Base-by-base conservation (phyloP, 2,888 invertebrate species). In the Agonum fuliginosum region DNA sequence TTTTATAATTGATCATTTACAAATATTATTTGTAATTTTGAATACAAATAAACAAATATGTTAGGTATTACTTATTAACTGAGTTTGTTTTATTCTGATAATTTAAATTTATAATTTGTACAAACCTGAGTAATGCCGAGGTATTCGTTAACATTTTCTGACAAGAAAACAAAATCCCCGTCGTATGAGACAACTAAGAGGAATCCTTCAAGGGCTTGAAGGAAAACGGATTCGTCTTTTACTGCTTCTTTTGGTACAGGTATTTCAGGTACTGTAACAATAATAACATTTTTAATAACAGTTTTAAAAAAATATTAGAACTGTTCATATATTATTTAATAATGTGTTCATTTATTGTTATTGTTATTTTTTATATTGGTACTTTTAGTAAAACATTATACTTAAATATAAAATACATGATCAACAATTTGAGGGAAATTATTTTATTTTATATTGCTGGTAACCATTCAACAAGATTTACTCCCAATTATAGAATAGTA, bases 161-260 rank as follows among this genome's bases (percentile, higher is more conserved):
- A 97, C 74, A 97, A 91, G 87, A 95, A 98, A 14, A 97, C 92
- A 82, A 99, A 93, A 85, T 97, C 97, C 1, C 97, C 98, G 81
- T 96, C 96, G 79, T 92, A 91, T 0, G 97, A 95, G 10, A 97
- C 87, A 51, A 96, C 94, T 81, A 98, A 84, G 58, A 98, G 89
- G 86, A 98, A 98, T 6, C 98, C 98, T 84, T 97, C 97, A 80
- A 98, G 87, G 0, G 97, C 94, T 86, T 94, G 92, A 83, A 94
- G 89, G 85, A 93, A 93, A 0, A 92, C 89, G 74, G 91, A 87
- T 83, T 93, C 93, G 77, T 85, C 83, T 71, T 80, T 80, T 46
- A 82, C 80, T 34, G 83, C 81, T 27, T 81, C 78, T 74, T 80
- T 73, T 5, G 34, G 22, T n/a, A n/a, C 1, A 30, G 80, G 77